Base-by-base conservation (phyloP, 2,888 invertebrate genomes). In the Hydropsyche betteni region DNA sequence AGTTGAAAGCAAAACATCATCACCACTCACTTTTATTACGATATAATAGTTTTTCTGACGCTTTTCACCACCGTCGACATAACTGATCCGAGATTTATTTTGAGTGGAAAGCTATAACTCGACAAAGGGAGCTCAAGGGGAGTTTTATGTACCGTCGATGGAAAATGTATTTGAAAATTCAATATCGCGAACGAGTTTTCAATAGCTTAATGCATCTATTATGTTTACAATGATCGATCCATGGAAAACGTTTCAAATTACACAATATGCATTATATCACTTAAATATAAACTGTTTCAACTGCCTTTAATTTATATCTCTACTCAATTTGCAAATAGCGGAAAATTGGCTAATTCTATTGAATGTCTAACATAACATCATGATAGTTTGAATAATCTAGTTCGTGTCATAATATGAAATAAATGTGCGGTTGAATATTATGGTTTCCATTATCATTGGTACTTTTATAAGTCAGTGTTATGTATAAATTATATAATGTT, bases 111-210 rank as follows among this genome's bases (percentile, higher is more conserved):
- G 36, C 64, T 55, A 5, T 55, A 24, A 36, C 64, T 64, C 36
- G 64, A 64, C 34, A 36, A 64, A 64, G n/a, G 36, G 10, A 34
- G 10, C n/a, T 36, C 10, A 24, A 36, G 36, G 36, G 64, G 33
- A 64, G 12, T 36, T 64, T 36, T 36, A 10, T 44, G 33, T 33
- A 36, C 34, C 64, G 0, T n/a, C 36, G 3, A 24, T 44, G 64
- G 64, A 36, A 64, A 64, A 64, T 64, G 36, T 64, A 64, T 64
- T 64, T 64, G 64, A 64, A 64, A 64, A 64, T 64, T 64, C 64
- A 64, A 64, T 64, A 64, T 33, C 64, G 33, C 34, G 36, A 24
- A 36, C 36, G 64, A 64, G 64, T 64, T 64, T 64, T 64, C 64
- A 64, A 64, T 64, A 64, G 34, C 33, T 64, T 64, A 64, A 64